Percentiles rank a stretch among this genome's conserved stretches.
Conservation (phyloP, 2,797 vertebrate genomes). For the Melanogrammus aeglefinus region DNA sequence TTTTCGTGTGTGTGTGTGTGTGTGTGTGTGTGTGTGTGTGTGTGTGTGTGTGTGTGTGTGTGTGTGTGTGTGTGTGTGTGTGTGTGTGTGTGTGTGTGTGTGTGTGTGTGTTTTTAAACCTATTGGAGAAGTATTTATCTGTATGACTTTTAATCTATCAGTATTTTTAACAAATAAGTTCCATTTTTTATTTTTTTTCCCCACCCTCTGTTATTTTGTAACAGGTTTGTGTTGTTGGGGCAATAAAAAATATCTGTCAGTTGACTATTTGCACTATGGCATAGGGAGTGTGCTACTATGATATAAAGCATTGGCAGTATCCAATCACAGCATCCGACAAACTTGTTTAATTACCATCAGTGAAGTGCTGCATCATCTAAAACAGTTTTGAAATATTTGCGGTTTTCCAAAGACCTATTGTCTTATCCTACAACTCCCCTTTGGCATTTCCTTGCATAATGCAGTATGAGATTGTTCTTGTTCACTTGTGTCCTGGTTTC, state of each 20-base stretch:
- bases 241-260: slow-evolving; percentile 18
- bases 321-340: not conserved
- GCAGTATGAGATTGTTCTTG: slow-evolving; percentile 2
- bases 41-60: too few relatives aligned
- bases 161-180: slow-evolving; percentile 59
- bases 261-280: slow-evolving; percentile 55
- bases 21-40: too few relatives aligned
- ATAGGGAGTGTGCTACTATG: slow-evolving; percentile 21
- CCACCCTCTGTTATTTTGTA: slow-evolving; percentile 28
- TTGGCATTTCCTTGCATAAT: slow-evolving; percentile 1
- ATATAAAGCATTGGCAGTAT: slow-evolving; percentile 17
- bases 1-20: slow-evolving; percentile 19
- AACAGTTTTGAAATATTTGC: not conserved
- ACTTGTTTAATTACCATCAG: not conserved
- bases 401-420: not conserved
- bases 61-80: slow-evolving; percentile 1
- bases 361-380: not conserved
- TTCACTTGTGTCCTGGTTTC: not conserved
- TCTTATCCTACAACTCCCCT: not conserved
- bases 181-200: slow-evolving; percentile 38
- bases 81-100: too few relatives aligned
- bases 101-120: slow-evolving; percentile 74
- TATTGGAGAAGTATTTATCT: slow-evolving; percentile 75
- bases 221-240: slow-evolving; percentile 22
- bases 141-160: slow-evolving; percentile 44